Conservation (phyloP, 2,113 vertebrate species). For the Galbula dea region DNA sequence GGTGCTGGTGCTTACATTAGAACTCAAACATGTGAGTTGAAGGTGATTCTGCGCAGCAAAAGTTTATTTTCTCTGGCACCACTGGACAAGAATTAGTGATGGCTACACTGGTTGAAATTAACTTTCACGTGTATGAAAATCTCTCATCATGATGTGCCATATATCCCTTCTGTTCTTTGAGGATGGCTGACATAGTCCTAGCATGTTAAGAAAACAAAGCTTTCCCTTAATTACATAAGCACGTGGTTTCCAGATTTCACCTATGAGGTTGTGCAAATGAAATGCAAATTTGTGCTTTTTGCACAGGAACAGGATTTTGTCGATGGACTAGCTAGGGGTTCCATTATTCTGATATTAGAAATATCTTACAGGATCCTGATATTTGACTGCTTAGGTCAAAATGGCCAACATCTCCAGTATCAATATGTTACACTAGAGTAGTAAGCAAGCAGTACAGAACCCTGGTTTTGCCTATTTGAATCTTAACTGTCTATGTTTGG, state of each 20-base stretch:
- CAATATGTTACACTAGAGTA: not conserved
- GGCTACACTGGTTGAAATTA: not conserved
- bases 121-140: not conserved
- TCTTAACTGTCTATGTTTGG: not conserved
- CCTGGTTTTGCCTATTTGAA: not conserved
- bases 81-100: not conserved
- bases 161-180: not conserved
- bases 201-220: not conserved
- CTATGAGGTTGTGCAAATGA: not conserved
- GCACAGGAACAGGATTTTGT: not conserved
- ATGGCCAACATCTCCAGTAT: not conserved
- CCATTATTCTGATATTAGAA: not conserved
- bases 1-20: not conserved
- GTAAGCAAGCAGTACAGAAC: not conserved
- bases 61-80: not conserved
- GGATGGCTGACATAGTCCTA: not conserved
- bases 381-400: not conserved
- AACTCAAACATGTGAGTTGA: not conserved
- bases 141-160: not conserved
- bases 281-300: not conserved
- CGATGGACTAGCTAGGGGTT: not conserved
- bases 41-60: constrained; percentile 26
- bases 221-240: not conserved
- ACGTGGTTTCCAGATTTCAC: not conserved
- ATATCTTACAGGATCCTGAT: not conserved